phyloP scores from a whole-genome alignment of 2,888 invertebrate genomes.

The Tridacna gigas region DNA sequence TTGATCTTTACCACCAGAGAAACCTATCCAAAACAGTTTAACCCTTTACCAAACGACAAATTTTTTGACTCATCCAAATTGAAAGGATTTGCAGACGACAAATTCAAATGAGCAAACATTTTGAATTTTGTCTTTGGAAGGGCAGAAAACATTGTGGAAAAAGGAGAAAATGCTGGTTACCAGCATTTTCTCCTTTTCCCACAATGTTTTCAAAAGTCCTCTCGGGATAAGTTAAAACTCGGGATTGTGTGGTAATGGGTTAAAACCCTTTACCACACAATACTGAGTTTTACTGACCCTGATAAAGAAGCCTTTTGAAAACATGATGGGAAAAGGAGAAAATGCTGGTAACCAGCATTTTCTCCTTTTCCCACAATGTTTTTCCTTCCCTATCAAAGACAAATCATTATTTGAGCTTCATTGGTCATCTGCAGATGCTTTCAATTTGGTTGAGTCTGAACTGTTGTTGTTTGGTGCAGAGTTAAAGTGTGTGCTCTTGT shows the following conservation, averaged over 20 bases:
- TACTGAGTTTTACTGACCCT: neutral
- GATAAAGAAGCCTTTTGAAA: neutral
- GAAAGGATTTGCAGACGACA: no score
- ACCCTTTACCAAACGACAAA: no score
- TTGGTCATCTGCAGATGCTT: no score
- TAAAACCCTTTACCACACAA: neutral
- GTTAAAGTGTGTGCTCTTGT: no score
- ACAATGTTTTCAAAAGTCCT: neutral
- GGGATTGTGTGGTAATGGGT: neutral
- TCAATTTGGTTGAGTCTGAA: no score
- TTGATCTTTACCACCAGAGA: no score
- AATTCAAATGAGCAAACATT: no score
- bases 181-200: constrained; percentile 1
- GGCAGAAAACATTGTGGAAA: neutral
- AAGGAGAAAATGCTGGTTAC: neutral
- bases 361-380: neutral
- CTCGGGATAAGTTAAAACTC: neutral
- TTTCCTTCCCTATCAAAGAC: neutral
- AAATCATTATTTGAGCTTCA: no score
- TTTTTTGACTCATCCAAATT: no score
- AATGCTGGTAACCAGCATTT: neutral
- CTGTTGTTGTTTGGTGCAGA: no score
- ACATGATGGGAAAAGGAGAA: neutral
- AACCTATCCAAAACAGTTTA: no score
- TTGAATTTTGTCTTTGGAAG: no score